phyloP scores from a whole-genome alignment of 2,113 vertebrate species.

The Mirza zaza region DNA sequence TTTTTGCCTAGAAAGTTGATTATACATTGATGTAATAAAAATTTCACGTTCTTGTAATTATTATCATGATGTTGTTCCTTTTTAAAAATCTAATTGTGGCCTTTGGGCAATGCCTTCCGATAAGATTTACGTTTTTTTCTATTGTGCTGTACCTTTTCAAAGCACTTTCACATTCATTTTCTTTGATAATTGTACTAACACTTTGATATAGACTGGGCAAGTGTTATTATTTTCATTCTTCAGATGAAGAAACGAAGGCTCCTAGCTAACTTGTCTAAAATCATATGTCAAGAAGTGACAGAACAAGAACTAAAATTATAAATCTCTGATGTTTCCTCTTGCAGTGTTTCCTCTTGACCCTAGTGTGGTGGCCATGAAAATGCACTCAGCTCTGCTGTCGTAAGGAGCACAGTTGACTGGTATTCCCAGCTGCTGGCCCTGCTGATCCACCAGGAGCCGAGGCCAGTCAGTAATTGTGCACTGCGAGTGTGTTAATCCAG shows the following conservation, averaged over 20 bases:
- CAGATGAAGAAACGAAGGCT: not conserved
- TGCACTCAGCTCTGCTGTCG: not conserved
- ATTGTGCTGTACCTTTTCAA: not conserved
- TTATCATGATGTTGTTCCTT: not conserved
- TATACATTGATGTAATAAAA: constrained; percentile 5
- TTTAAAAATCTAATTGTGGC: not conserved
- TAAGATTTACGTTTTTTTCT: not conserved
- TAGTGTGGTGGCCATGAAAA: accelerated
- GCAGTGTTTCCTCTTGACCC: not conserved
- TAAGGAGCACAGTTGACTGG: not conserved
- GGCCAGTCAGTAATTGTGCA: not conserved
- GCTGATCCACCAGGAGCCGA: not conserved
- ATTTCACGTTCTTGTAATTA: not conserved
- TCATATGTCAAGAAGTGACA: not conserved
- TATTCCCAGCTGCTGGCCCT: not conserved
- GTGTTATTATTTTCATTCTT: not conserved
- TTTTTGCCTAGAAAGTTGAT: not conserved
- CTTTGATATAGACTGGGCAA: not conserved
- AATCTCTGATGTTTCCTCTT: not conserved
- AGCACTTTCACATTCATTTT: not conserved
- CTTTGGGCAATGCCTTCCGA: not conserved
- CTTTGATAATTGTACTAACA: not conserved
- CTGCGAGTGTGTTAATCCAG: accelerated
- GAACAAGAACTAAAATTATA: not conserved
- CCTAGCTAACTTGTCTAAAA: not conserved